Conservation (phyloP, 2,797 vertebrate species). For the Fringilla coelebs region DNA sequence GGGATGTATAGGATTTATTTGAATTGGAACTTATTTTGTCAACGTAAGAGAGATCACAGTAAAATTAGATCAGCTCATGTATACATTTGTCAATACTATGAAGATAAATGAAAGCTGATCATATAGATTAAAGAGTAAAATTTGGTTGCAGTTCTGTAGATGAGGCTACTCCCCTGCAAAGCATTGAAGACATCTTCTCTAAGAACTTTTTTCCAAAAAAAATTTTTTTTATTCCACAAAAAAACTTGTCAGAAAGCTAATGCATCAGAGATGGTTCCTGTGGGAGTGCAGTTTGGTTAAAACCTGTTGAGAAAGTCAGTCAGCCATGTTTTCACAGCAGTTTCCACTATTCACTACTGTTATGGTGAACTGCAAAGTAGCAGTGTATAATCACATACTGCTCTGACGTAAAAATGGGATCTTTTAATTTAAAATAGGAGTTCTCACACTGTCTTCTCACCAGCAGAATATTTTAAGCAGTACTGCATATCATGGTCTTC, state of each 20-base stretch:
- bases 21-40: not conserved
- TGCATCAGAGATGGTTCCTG: not conserved
- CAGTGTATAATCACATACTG: constrained; percentile 20
- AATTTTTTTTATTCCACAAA: not conserved
- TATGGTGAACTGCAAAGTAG: not conserved
- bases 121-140: not conserved
- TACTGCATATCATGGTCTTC: not conserved
- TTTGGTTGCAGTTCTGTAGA: not conserved
- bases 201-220: not conserved
- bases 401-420: constrained; percentile 15
- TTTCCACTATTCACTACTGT: not conserved
- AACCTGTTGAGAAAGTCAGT: not conserved
- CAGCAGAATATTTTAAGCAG: constrained; percentile 14
- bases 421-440: constrained; percentile 10
- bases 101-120: not conserved
- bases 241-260: not conserved
- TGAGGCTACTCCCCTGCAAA: not conserved
- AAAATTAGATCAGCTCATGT: not conserved
- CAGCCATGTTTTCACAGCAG: not conserved
- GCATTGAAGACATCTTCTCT: not conserved
- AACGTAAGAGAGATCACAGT: not conserved
- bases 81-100: not conserved
- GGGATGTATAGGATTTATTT: not conserved
- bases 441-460: constrained; percentile 6
- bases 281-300: not conserved